A percentile compares a stretch with the other conserved stretches of the same genome.
Conservation (phyloP, 2,113 vertebrate genomes). For the Mohoua ochrocephala region DNA sequence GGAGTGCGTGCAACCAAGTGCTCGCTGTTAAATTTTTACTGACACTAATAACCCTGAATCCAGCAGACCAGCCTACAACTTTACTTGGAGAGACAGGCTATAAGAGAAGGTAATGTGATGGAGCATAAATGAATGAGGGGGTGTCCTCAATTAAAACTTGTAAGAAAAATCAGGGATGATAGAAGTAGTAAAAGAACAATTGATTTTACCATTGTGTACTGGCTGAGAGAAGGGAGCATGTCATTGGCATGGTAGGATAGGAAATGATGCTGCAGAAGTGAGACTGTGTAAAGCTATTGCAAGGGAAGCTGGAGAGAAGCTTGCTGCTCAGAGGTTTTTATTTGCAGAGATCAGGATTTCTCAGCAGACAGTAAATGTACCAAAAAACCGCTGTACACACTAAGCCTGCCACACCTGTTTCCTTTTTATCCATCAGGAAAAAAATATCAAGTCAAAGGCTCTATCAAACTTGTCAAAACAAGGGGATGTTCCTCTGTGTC, state of each 20-base stretch:
- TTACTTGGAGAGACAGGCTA: background rate
- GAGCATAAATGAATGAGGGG: background rate
- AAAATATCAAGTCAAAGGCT: conserved; percentile 2
- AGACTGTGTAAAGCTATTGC: background rate
- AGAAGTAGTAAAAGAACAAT: background rate
- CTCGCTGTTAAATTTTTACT: background rate
- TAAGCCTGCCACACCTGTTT: background rate
- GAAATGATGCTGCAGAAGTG: background rate
- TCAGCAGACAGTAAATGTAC: background rate
- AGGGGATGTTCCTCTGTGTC: background rate
- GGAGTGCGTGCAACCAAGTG: background rate
- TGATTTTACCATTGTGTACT: background rate
- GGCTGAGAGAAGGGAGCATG: background rate
- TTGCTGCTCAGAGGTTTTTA: background rate
- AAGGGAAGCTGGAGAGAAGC: background rate
- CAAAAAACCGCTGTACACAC: background rate
- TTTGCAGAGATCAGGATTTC: background rate
- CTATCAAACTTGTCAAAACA: conserved; percentile 28
- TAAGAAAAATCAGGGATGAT: background rate
- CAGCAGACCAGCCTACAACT: background rate
- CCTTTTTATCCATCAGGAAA: background rate
- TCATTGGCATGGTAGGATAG: background rate
- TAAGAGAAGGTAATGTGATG: background rate
- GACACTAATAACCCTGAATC: background rate
- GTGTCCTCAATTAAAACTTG: background rate